Evolutionary conservation across 1,140 invertebrate genomes (phyloP).

Genomic region (Bicyclus anynana): DNA sequence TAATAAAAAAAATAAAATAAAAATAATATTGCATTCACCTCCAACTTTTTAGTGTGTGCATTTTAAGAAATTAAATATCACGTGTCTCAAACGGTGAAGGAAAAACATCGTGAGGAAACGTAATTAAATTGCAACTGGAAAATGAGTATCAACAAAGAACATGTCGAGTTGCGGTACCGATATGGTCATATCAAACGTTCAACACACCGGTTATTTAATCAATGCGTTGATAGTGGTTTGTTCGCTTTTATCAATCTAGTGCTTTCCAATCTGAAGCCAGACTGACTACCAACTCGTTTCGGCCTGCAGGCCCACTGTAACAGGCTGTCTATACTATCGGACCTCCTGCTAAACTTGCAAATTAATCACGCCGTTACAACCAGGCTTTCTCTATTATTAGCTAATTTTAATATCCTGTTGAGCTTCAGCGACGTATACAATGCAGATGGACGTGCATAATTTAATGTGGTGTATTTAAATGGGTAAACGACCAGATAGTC

Average conservation of each 20-base stretch:
- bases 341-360: constrained; percentile 33
- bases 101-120: too few species aligned
- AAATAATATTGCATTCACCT: too few species aligned
- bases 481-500: too few species aligned
- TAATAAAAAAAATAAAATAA: too few species aligned
- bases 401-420: constrained; percentile 3
- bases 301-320: constrained; percentile 24
- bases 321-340: constrained; percentile 23
- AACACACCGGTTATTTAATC: constrained; percentile 8
- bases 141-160: too few species aligned
- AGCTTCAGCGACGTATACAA: background rate
- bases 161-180: background rate
- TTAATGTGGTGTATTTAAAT: too few species aligned
- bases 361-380: constrained; percentile 45
- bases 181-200: constrained; percentile 7
- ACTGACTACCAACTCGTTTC: constrained; percentile 20
- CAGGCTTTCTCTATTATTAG: constrained; percentile 29
- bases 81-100: too few species aligned
- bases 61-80: too few species aligned
- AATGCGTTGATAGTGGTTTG: constrained; percentile 6
- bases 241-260: constrained; percentile 10
- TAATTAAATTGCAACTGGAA: too few species aligned
- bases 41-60: too few species aligned
- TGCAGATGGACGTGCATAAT: background rate
- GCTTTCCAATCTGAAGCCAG: constrained; percentile 23